Conservation (phyloP, 2,113 vertebrate genomes). For the Smithornis capensis region DNA sequence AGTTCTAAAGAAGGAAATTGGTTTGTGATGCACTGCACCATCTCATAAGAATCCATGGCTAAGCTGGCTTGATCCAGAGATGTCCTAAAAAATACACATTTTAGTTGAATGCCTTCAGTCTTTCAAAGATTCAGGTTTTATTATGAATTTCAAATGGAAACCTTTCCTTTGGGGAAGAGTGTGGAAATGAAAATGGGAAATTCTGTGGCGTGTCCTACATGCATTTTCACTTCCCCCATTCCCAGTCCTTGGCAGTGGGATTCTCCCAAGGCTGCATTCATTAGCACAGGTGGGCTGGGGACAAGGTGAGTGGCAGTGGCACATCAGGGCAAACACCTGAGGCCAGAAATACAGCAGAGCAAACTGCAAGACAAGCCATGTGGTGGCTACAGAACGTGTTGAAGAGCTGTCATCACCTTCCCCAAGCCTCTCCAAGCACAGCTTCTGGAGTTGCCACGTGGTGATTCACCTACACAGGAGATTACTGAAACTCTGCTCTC, state of each 20-base stretch:
- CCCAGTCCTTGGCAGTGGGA: neutral
- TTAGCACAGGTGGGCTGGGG: neutral
- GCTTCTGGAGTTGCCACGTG: neutral
- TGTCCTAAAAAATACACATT: neutral
- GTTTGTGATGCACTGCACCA: neutral
- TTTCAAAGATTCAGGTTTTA: neutral
- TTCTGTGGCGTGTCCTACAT: accelerated
- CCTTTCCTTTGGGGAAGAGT: neutral
- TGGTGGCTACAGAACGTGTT: neutral
- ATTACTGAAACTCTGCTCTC: neutral
- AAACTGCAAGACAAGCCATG: neutral
- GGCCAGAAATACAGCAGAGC: neutral
- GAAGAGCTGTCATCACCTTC: neutral
- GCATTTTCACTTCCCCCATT: neutral
- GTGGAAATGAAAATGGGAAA: neutral
- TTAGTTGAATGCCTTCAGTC: neutral
- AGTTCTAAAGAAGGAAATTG: neutral
- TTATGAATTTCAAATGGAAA: neutral
- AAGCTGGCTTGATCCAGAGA: neutral
- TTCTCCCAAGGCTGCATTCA: neutral
- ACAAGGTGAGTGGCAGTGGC: neutral
- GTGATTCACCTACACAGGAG: neutral
- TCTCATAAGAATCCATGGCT: neutral
- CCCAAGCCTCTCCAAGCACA: neutral
- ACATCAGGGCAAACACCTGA: neutral